Conservation (phyloP, 2,888 invertebrate species). For the Galeopsomyia nigrocyanea region DNA sequence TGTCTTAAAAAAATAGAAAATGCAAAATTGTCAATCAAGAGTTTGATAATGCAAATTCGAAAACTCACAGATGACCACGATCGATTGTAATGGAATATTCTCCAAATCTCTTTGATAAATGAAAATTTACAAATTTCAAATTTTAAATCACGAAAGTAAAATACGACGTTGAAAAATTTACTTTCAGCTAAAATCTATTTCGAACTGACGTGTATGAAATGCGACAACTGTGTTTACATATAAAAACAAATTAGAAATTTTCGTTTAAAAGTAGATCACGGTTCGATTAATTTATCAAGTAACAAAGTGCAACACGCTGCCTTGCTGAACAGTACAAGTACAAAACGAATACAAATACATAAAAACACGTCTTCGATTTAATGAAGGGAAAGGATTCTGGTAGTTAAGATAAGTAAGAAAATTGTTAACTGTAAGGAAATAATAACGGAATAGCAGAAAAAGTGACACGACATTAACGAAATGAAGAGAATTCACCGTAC, state of each 20-base stretch:
- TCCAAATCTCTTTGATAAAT: too few relatives aligned
- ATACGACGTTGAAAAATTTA: too few relatives aligned
- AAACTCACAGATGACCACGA: too few relatives aligned
- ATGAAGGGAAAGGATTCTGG: conserved; percentile 65
- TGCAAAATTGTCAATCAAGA: too few relatives aligned
- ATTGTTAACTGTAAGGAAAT: conserved; percentile 59
- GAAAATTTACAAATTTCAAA: too few relatives aligned
- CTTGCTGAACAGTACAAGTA: conserved; percentile 70
- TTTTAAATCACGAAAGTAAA: background rate
- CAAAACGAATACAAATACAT: conserved; percentile 69
- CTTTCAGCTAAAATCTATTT: too few relatives aligned
- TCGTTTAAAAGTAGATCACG: conserved; percentile 60
- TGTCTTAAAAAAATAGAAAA: background rate
- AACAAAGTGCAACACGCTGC: conserved; percentile 70
- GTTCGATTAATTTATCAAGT: conserved; percentile 65
- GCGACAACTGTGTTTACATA: conserved; percentile 17
- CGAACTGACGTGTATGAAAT: background rate
- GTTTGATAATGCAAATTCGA: too few relatives aligned
- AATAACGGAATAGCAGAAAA: conserved; percentile 46
- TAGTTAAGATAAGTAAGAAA: conserved; percentile 62
- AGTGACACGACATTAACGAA: conserved; percentile 24
- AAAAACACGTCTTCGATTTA: conserved; percentile 67
- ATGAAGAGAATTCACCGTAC: conserved; percentile 56
- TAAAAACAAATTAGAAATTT: conserved; percentile 53
- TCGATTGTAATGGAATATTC: too few relatives aligned